Base-by-base conservation (phyloP, 2,888 invertebrate genomes). In the Cyclophora punctaria region DNA sequence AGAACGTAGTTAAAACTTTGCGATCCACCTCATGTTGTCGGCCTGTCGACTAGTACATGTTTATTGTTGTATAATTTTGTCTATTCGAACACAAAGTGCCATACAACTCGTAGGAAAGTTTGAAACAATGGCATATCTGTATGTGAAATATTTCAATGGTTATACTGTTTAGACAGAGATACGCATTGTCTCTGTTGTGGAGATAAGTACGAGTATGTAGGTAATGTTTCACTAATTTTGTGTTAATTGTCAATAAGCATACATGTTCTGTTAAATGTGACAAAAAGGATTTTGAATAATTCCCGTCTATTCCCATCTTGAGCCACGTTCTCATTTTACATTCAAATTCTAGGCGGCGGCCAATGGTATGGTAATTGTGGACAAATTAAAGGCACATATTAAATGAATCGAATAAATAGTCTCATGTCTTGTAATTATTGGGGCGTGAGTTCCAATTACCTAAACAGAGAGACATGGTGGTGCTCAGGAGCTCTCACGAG, bases 401-500 rank as follows among this genome's bases (percentile, higher is more conserved):
- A 57, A 41, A 44, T 48, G 54, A 55, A 56, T 55, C 52, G 61
- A 41, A 44, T 48, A 55, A 55, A 56, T 55, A 51, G 61, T 65
- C 58, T 62, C 56, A 64, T 60, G 63, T 66, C 58, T 63, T 67
- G 60, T 71, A 70, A 76, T 75, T 72, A 69, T 60, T 64, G 63
- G 64, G 60, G 66, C 72, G 70, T 67, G 67, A 67, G 66, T 72
- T 73, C 71, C 72, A 77, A 75, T 78, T 78, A 75, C 69, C 60
- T 61, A 51, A 57, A 51, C 53, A 64, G 65, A 67, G 59, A 58
- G 64, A 57, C 57, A 35, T 4, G 5, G 6, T 20, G 5, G 7
- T 20, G 40, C 40, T 44, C 6, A 44, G 5, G 44, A 34, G 7
- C 44, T 33, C 44, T 44, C 34, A 34, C 20, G 44, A 7, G 44